These are phyloP conservation scores for Esox niger DNA, from an alignment of 2,113 vertebrate species.

Conservation along the genomic window DNA sequence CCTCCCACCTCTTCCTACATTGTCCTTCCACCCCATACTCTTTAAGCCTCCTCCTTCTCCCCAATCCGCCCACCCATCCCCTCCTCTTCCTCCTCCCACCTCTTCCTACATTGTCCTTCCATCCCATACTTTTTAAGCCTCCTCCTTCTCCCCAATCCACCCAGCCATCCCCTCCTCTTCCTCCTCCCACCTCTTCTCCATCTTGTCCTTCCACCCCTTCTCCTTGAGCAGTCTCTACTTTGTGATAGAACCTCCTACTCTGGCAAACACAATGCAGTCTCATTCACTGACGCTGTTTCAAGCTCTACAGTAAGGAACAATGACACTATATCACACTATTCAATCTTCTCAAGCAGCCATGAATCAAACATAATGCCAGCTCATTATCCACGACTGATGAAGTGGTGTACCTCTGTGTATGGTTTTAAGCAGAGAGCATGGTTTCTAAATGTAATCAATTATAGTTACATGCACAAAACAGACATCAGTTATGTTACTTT, in stretches of 20 bases:
- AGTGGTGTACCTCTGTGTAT: slow-evolving; percentile 63
- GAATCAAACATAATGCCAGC: slow-evolving; percentile 57
- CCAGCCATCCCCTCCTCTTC: slow-evolving; percentile 26
- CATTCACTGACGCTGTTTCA: slow-evolving; percentile 50
- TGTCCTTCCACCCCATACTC: no score
- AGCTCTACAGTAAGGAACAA: slow-evolving; percentile 64
- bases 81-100: no score
- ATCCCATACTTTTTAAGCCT: slow-evolving; percentile 40
- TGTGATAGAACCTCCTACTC: slow-evolving; percentile 44
- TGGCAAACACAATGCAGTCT: slow-evolving; percentile 54
- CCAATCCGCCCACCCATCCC: no score
- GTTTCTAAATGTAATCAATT: slow-evolving; percentile 58
- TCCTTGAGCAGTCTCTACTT: slow-evolving; percentile 43
- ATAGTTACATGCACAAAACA: no score
- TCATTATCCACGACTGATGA: slow-evolving; percentile 67
- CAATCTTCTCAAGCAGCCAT: slow-evolving; percentile 59
- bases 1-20: no score
- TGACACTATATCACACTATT: slow-evolving; percentile 56
- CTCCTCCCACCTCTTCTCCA: slow-evolving; percentile 30
- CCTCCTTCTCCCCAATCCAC: slow-evolving; percentile 25
- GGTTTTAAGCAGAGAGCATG: slow-evolving; percentile 48
- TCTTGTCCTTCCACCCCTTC: slow-evolving; percentile 24
- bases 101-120: no score
- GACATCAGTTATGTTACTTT: no score
- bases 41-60: no score